These are phyloP conservation scores for Menidia menidia DNA, from an alignment of 2,797 vertebrate genomes.

Conservation along the genomic window DNA sequence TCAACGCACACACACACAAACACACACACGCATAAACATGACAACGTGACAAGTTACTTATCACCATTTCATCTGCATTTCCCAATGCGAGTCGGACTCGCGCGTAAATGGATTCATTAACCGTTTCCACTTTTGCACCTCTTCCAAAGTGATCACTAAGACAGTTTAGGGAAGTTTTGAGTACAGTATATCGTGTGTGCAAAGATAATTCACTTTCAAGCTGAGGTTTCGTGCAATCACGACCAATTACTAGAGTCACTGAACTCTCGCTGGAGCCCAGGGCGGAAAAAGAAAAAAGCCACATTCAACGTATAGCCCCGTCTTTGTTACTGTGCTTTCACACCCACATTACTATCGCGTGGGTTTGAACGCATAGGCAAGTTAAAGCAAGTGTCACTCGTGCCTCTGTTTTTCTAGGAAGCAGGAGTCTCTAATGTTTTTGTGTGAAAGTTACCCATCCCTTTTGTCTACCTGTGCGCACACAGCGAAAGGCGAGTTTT, in stretches of 20 bases:
- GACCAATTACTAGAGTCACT: too few relatives aligned
- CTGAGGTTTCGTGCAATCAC: too few relatives aligned
- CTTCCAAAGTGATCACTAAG: too few relatives aligned
- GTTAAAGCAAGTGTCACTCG: conserved; percentile 18
- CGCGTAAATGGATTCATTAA: too few relatives aligned
- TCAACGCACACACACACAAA: neutral
- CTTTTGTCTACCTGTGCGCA: conserved; percentile 58
- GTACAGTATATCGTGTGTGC: too few relatives aligned
- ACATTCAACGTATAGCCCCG: conserved; percentile 2
- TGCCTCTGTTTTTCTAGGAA: conserved; percentile 18
- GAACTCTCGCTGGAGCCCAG: too few relatives aligned
- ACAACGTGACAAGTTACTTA: neutral
- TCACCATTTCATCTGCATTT: neutral
- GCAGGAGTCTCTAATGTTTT: conserved; percentile 17
- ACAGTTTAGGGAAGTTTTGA: too few relatives aligned
- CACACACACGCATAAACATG: neutral
- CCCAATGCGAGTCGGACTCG: neutral
- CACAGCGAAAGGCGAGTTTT: conserved; percentile 18
- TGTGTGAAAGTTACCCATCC: conserved; percentile 51
- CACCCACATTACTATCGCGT: conserved; percentile 40
- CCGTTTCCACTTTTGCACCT: too few relatives aligned
- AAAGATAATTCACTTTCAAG: too few relatives aligned
- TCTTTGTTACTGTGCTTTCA: conserved; percentile 48
- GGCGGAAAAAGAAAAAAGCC: neutral
- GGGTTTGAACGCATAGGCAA: conserved; percentile 22